Conservation (phyloP, 2,113 vertebrate genomes). For the Desmodus rotundus region DNA sequence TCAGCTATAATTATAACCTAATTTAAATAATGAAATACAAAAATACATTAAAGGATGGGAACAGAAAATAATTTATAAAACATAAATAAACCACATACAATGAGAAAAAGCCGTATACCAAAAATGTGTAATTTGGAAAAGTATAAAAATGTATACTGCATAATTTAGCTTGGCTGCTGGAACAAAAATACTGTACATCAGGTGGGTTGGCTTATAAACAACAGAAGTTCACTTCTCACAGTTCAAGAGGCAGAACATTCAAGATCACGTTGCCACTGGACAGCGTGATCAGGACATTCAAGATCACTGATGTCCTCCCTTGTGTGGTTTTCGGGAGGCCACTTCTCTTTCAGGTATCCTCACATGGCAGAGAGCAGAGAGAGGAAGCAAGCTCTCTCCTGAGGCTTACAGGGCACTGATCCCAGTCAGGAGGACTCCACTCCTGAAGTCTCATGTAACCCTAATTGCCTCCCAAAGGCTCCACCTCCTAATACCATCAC, state of each 20-base stretch:
- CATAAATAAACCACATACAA: neutral
- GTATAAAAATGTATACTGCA: neutral
- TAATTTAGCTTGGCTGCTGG: neutral
- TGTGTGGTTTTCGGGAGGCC: neutral
- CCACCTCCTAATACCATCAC: neutral
- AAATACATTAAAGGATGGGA: neutral
- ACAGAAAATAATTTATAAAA: neutral
- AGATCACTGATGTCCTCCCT: neutral
- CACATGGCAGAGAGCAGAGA: neutral
- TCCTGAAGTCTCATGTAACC: neutral
- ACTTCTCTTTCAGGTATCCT: neutral
- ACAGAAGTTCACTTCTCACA: neutral
- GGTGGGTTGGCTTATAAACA: neutral
- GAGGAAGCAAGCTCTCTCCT: neutral
- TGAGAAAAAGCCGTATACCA: neutral
- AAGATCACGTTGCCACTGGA: neutral
- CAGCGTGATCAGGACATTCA: neutral
- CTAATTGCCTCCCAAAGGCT: neutral
- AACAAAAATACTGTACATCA: neutral
- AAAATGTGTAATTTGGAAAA: neutral
- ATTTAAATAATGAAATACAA: neutral
- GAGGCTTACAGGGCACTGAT: neutral
- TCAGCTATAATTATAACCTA: neutral
- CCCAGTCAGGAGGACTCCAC: neutral
- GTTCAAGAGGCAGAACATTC: neutral